A percentile compares a stretch with the other conserved stretches of the same genome.
Conservation (phyloP, 2,113 vertebrate species). For the Noctilio leporinus region DNA sequence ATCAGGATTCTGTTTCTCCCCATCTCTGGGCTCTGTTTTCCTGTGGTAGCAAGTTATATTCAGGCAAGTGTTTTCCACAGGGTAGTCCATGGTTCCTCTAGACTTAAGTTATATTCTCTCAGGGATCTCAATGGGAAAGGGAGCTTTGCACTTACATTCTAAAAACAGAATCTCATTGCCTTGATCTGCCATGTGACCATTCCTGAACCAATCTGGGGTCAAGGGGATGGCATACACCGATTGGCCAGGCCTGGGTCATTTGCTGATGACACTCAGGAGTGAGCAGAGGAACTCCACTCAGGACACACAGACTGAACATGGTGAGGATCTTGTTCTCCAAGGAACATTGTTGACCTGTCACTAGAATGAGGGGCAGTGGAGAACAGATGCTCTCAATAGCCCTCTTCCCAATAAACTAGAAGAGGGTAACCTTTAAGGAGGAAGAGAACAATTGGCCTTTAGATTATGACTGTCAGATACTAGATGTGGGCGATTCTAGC, state of each 20-base stretch:
- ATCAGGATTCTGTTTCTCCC: background rate
- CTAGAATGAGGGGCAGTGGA: background rate
- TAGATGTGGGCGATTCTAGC: background rate
- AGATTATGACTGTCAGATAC: background rate
- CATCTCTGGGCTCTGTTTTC: background rate
- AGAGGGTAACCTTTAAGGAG: background rate
- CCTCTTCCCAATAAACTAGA: background rate
- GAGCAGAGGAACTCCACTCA: background rate
- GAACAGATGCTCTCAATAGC: background rate
- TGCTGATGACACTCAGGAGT: background rate
- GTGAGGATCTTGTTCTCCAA: background rate
- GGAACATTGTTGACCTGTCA: background rate
- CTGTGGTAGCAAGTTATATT: background rate
- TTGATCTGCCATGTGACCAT: background rate
- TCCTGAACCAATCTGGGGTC: background rate
- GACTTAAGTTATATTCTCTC: background rate
- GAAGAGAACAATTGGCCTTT: background rate
- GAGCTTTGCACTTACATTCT: background rate
- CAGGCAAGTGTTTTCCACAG: background rate
- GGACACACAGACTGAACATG: background rate
- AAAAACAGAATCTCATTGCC: background rate
- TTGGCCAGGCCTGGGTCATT: background rate
- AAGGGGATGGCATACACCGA: background rate
- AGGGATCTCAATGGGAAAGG: background rate
- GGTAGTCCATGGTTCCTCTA: background rate